Base-by-base conservation (phyloP, 2,113 vertebrate genomes). In the Gavia stellata region DNA sequence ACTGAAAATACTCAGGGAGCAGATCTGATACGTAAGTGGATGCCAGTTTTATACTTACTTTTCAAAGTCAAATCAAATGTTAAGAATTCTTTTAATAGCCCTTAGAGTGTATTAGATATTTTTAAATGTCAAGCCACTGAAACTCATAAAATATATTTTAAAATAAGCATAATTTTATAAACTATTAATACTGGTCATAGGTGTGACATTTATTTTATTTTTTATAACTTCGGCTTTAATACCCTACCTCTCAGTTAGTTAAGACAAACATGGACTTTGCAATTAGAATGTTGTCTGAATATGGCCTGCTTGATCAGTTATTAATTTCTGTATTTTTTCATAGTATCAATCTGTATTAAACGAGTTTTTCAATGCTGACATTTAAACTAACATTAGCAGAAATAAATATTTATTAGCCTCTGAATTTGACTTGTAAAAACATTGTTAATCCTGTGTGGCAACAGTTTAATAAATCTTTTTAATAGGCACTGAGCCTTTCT, bases 21-120 rank as follows among this genome's bases (percentile, higher is more conserved):
- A 82, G 53, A 58, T 6, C 73, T 61, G 52, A n/a, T 81, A 78
- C 84, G 42, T 53, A 74, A 95, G 56, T 62, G 18, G 62, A 65
- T 95, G 58, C 24, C 50, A 72, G 77, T 90, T 96, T 78, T 85
- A 66, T 66, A 80, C 63, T 74, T 70, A 88, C 29, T 84, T 94
- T 89, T 94, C 49, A 42, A 95, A 91, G 49, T 75, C 58, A 80
- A 90, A 88, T 88, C 38, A 91, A 96, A 91, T 44, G n/a, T 94
- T 92, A 97, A 80, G 84, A 92, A 91, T 92, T 82, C 36, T 79
- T 95, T 92, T 84, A 96, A 94, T 65, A 92, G 70, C 53, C 47
- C 86, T 91, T 91, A 75, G 20, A 82, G 36, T 25, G 42, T 70
- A 71, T 77, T 88, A 81, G 66, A 59, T 89, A 91, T 85, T 92